Percentiles rank a stretch among this genome's conserved stretches.
Evolutionary conservation across 2,888 invertebrate species (phyloP).

Genomic region (Lapara coniferarum): DNA sequence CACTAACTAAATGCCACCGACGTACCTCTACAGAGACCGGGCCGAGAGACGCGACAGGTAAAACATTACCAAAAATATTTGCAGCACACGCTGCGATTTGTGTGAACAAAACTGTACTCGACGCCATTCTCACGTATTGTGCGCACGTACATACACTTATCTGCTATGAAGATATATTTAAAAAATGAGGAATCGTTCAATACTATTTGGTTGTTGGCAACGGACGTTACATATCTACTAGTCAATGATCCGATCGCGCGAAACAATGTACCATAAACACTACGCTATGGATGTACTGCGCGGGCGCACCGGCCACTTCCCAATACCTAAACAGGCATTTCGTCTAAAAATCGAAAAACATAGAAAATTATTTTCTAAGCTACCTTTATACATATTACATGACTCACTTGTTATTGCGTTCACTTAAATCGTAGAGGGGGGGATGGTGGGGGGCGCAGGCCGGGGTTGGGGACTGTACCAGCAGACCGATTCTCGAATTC

Average conservation of each 20-base stretch:
- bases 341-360: conserved; percentile 80
- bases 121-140: conserved; percentile 60
- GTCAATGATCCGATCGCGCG: conserved; percentile 57
- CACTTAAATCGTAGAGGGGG: conserved; percentile 66
- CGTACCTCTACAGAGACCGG: conserved; percentile 52
- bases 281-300: conserved; percentile 40
- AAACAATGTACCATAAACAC: conserved; percentile 52
- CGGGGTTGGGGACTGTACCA: conserved; percentile 13
- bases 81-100: conserved; percentile 67
- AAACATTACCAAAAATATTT: conserved; percentile 78
- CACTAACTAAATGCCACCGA: conserved; percentile 72
- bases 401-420: conserved; percentile 80
- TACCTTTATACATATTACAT: conserved; percentile 75
- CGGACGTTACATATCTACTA: conserved; percentile 48
- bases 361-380: conserved; percentile 76
- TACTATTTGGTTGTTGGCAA: conserved; percentile 79
- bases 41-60: conserved; percentile 50
- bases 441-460: conserved; percentile 43
- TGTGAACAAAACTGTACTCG: conserved; percentile 47
- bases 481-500: neutral
- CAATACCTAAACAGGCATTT: conserved; percentile 66
- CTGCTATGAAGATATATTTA: conserved; percentile 70
- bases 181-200: conserved; percentile 72
- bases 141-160: conserved; percentile 71
- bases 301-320: conserved; percentile 11